phyloP scores from a whole-genome alignment of 2,888 invertebrate species.

The Drosophila limbata region DNA sequence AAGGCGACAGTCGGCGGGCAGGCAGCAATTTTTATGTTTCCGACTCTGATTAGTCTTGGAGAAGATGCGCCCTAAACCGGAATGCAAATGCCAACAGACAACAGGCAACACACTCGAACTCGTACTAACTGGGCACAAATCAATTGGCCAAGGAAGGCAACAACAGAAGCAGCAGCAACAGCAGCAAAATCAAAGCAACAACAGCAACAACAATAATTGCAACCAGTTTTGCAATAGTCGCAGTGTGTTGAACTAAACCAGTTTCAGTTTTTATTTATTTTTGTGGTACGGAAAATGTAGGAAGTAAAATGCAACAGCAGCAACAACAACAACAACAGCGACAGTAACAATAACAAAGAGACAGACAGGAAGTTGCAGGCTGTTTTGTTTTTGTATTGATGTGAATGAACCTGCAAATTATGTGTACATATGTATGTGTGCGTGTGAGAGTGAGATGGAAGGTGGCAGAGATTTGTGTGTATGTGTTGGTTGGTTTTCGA shows the following conservation, averaged over 20 bases:
- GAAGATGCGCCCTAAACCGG: conserved; percentile 57
- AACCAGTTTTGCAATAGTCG: conserved; percentile 72
- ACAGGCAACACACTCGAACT: neutral
- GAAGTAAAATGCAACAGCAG: conserved; percentile 71
- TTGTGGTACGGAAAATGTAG: conserved; percentile 70
- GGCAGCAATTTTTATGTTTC: conserved; percentile 74
- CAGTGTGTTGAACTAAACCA: conserved; percentile 67
- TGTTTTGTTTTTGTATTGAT: conserved; percentile 36
- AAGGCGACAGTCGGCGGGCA: conserved; percentile 18
- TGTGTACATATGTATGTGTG: conserved; percentile 16
- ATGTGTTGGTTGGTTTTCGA: conserved; percentile 38
- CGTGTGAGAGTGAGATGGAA: conserved; percentile 16
- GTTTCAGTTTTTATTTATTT: conserved; percentile 60
- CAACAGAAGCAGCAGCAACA: conserved; percentile 21
- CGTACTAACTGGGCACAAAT: conserved; percentile 62
- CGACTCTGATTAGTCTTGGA: conserved; percentile 73
- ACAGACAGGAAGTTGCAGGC: conserved; percentile 73
- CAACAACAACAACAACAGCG: conserved; percentile 14
- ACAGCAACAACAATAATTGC: conserved; percentile 47
- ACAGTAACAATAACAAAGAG: conserved; percentile 36
- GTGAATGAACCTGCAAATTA: conserved; percentile 57
- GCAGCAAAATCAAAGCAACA: conserved; percentile 61
- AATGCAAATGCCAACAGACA: conserved; percentile 69
- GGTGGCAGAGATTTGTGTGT: conserved; percentile 23
- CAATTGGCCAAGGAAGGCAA: conserved; percentile 64